Evolutionary conservation across 2,888 invertebrate genomes (phyloP).

Genomic region (Pocota personata): DNA sequence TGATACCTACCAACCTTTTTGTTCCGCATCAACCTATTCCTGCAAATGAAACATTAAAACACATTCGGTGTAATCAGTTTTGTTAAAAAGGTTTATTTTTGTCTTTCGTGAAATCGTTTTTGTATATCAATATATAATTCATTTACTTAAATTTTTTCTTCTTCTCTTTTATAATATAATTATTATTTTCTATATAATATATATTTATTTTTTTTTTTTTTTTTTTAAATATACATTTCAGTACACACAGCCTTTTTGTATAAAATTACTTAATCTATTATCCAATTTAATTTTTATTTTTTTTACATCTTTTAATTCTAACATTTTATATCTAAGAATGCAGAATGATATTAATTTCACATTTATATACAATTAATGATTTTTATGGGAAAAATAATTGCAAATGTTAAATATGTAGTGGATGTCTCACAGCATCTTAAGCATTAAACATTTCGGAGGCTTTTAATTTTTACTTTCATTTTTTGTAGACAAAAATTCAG

Average conservation of each 20-base stretch:
- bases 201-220: conserved; percentile 23
- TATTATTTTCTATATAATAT: conserved; percentile 70
- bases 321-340: conserved; percentile 44
- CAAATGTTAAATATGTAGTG: neutral
- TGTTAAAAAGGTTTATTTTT: conserved; percentile 66
- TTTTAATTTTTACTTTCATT: too few species aligned
- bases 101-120: conserved; percentile 52
- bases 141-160: conserved; percentile 62
- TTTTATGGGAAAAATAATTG: neutral
- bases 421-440: neutral
- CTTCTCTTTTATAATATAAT: conserved; percentile 52
- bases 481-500: too few species aligned
- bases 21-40: too few species aligned
- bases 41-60: neutral
- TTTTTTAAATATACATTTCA: conserved; percentile 67
- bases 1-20: too few species aligned
- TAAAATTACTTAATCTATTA: conserved; percentile 67
- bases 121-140: conserved; percentile 74
- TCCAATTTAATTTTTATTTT: conserved; percentile 17
- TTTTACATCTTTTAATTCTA: conserved; percentile 12
- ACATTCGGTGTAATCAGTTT: conserved; percentile 30
- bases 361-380: conserved; percentile 40
- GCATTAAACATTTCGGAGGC: too few species aligned
- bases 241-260: conserved; percentile 74
- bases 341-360: conserved; percentile 34